Evolutionary conservation across 2,113 vertebrate genomes (phyloP).

Genomic region (Corythornis cristatus): DNA sequence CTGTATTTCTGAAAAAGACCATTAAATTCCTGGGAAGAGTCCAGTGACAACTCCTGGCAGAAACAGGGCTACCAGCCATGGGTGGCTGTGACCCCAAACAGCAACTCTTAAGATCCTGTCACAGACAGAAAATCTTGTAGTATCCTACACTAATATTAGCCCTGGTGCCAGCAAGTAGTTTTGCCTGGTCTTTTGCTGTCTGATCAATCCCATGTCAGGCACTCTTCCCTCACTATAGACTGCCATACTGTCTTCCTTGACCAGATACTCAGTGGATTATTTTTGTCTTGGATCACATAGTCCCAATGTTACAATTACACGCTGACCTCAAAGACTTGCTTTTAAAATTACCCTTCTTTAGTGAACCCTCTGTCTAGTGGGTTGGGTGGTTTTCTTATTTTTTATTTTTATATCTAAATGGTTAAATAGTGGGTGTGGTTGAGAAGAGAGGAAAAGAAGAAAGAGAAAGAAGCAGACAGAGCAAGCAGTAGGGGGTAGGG

Average conservation of each 20-base stretch:
- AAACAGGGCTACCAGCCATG: neutral
- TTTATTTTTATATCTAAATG: conserved; percentile 78
- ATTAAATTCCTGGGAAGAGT: neutral
- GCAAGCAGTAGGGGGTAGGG: conserved; percentile 14
- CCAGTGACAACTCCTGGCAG: neutral
- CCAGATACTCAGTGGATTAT: conserved; percentile 76
- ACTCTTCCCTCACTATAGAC: conserved; percentile 45
- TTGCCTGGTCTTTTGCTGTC: neutral
- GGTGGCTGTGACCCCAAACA: neutral
- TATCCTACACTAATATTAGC: neutral
- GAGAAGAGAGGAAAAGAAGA: conserved; percentile 36
- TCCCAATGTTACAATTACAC: conserved; percentile 79
- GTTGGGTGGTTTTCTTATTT: conserved; percentile 68
- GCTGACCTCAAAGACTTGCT: conserved; percentile 80
- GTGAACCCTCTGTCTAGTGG: conserved; percentile 84
- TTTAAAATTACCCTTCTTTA: conserved; percentile 81
- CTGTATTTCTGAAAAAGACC: neutral
- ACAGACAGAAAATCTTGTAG: neutral
- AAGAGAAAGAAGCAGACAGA: conserved; percentile 59
- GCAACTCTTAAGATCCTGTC: neutral
- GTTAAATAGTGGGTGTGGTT: conserved; percentile 80
- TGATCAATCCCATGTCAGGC: conserved; percentile 24
- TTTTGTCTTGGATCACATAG: conserved; percentile 77
- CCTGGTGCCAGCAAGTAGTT: neutral
- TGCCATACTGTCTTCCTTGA: conserved; percentile 62